A percentile compares a stretch with the other conserved stretches of the same genome.
These are phyloP conservation scores for Hippolais icterina DNA, from an alignment of 2,113 vertebrate genomes.

Conservation along the genomic window DNA sequence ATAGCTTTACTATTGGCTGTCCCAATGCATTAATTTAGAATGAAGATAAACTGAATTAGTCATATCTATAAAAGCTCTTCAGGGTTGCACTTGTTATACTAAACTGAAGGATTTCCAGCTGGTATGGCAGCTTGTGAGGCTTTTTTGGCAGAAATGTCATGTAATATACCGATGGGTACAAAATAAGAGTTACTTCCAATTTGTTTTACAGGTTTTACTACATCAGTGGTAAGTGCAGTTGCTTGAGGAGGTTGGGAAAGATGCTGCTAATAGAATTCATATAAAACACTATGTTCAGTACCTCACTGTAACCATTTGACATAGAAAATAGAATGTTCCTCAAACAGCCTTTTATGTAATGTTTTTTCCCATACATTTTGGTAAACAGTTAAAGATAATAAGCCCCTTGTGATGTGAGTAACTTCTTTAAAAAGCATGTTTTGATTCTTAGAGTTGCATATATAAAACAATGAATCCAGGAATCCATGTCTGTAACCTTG, in stretches of 20 bases:
- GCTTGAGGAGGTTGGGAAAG: background rate
- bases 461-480: background rate
- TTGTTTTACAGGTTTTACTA: slow-evolving; percentile 8
- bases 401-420: background rate
- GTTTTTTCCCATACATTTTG: background rate
- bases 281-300: background rate
- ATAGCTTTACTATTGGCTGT: slow-evolving; percentile 46
- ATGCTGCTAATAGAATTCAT: background rate
- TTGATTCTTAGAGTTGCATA: background rate
- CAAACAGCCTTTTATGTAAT: background rate
- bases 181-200: slow-evolving; percentile 23
- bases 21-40: slow-evolving; percentile 54
- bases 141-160: slow-evolving; percentile 42
- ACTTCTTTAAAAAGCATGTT: background rate
- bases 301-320: background rate
- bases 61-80: slow-evolving; percentile 63
- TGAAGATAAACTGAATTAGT: slow-evolving; percentile 59
- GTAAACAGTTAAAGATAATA: background rate
- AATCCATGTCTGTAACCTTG: background rate
- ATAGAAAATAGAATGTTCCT: background rate
- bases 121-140: slow-evolving; percentile 36
- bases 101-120: slow-evolving; percentile 61
- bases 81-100: slow-evolving; percentile 49
- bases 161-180: slow-evolving; percentile 34
- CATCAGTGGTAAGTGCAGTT: background rate